phyloP scores from a whole-genome alignment of 2,113 vertebrate genomes.

The Caranx melampygus region DNA sequence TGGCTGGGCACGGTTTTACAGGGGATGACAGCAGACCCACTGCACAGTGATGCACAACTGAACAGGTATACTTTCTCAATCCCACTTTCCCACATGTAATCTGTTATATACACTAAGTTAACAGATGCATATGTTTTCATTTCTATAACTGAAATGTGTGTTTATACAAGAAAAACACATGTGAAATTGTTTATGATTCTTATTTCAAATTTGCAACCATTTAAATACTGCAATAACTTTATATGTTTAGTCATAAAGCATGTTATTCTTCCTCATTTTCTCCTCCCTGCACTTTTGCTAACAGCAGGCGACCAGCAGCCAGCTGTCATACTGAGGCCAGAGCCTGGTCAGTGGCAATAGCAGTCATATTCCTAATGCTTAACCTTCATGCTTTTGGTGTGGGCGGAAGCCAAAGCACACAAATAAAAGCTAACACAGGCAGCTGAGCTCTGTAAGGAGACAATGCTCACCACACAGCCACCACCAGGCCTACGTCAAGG shows the following conservation, averaged over 20 bases:
- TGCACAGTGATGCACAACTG: background rate
- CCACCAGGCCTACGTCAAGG: background rate
- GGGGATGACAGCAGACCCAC: background rate
- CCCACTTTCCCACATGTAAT: background rate
- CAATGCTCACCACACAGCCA: background rate
- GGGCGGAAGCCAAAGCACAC: background rate
- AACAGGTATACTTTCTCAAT: background rate
- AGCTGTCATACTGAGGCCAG: background rate
- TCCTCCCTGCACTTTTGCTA: background rate
- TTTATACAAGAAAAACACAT: too few species aligned
- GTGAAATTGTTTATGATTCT: too few species aligned
- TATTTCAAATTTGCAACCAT: background rate
- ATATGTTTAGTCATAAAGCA: background rate
- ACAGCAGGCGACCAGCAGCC: background rate
- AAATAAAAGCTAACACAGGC: background rate
- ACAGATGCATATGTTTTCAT: too few species aligned
- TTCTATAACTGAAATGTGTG: too few species aligned
- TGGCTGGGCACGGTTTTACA: slow-evolving; percentile 36
- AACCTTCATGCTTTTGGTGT: background rate
- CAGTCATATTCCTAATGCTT: background rate
- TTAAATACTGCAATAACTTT: background rate
- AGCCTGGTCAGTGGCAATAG: background rate
- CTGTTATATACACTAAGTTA: background rate
- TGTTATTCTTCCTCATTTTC: background rate
- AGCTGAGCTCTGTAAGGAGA: background rate